phyloP scores from a whole-genome alignment of 2,797 vertebrate genomes.

The Chaenodraco wilsoni region DNA sequence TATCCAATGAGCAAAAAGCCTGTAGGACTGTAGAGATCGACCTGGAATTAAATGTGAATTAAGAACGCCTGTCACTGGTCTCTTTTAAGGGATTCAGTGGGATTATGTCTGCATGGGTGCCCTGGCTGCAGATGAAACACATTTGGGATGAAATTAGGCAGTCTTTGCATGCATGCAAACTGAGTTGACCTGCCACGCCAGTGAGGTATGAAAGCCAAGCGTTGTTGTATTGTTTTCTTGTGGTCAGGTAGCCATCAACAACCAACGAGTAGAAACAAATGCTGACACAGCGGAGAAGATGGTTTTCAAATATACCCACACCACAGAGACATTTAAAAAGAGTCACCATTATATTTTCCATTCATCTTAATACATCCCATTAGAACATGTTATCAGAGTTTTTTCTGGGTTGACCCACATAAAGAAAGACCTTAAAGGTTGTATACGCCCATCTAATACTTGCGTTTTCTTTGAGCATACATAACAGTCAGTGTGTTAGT shows the following conservation, averaged over 20 bases:
- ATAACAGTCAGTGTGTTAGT: constrained; percentile 49
- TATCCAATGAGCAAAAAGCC: constrained; percentile 46
- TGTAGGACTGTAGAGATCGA: constrained; percentile 42
- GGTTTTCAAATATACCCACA: not conserved
- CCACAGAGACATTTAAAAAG: not conserved
- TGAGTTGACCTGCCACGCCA: constrained; percentile 44
- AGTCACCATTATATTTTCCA: not conserved
- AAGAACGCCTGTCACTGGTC: constrained; percentile 67
- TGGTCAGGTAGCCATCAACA: constrained; percentile 21
- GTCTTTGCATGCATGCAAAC: constrained; percentile 52
- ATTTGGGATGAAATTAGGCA: constrained; percentile 62
- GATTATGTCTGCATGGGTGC: constrained; percentile 80
- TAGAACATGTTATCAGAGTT: not conserved
- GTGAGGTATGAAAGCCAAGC: constrained; percentile 44
- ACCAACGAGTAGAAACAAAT: constrained; percentile 8
- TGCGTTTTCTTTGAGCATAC: constrained; percentile 42
- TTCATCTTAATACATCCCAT: not conserved
- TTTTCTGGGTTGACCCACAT: not conserved
- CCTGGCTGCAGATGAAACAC: constrained; percentile 78
- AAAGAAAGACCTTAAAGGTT: constrained; percentile 1
- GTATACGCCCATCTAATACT: constrained; percentile 41
- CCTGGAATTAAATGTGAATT: constrained; percentile 66
- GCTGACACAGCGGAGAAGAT: not conserved
- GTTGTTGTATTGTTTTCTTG: constrained; percentile 33
- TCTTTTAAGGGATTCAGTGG: constrained; percentile 63